These are phyloP conservation scores for Parnassius smintheus DNA, from an alignment of 2,888 invertebrate genomes.

Conservation along the genomic window DNA sequence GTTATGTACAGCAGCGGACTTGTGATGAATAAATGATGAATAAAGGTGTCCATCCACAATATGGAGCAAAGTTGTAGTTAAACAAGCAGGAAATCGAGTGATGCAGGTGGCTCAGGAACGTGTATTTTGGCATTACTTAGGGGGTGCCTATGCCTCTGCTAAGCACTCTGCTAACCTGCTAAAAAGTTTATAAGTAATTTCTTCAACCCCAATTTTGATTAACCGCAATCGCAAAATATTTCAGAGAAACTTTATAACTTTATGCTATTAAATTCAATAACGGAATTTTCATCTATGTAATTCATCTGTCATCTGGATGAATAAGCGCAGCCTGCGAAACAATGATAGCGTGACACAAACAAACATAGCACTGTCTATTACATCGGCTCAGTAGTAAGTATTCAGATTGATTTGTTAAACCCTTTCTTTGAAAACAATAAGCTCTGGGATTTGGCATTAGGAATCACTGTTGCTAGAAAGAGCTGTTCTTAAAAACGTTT, in stretches of 20 bases:
- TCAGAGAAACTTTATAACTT: not conserved
- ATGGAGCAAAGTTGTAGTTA: no score
- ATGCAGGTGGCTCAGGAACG: no score
- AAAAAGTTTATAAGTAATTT: no score
- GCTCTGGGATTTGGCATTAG: not conserved
- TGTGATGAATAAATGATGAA: no score
- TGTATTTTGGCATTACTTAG: no score
- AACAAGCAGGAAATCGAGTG: no score
- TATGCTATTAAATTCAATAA: conserved; percentile 27
- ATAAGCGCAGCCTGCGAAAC: conserved; percentile 52
- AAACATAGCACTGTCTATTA: conserved; percentile 46
- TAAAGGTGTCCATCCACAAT: no score
- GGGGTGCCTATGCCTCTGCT: no score
- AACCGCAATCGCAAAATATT: no score
- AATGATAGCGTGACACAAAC: conserved; percentile 45
- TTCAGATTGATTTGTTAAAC: conserved; percentile 59
- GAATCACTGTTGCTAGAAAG: not conserved
- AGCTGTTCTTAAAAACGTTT: not conserved
- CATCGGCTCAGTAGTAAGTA: conserved; percentile 44
- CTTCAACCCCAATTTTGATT: no score
- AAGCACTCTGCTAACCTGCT: no score
- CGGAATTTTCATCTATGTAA: conserved; percentile 44
- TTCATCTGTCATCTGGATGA: conserved; percentile 65
- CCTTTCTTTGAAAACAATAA: conserved; percentile 40
- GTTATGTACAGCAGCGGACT: no score